Percentiles rank a stretch among this genome's conserved stretches.
These are phyloP conservation scores for Hycleus phaleratus DNA, from an alignment of 1,140 invertebrate species.

Conservation along the genomic window DNA sequence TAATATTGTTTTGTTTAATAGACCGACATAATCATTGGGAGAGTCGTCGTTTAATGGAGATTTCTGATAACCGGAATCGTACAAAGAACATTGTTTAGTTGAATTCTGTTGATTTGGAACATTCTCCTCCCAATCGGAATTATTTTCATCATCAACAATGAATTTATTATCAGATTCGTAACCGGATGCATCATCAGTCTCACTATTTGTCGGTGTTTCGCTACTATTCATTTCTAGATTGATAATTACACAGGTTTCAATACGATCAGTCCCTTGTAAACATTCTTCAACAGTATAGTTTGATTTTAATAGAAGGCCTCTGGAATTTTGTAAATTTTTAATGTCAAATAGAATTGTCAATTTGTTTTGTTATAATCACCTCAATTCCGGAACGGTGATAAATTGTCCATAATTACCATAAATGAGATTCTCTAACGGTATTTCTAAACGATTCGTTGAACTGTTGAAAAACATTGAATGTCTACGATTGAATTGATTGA, in stretches of 20 bases:
- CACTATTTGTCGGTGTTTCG: constrained; percentile 23
- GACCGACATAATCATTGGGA: constrained; percentile 14
- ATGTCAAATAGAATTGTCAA: neutral
- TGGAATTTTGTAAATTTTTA: constrained; percentile 15
- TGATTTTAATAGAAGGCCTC: constrained; percentile 17
- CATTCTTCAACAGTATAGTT: constrained; percentile 32
- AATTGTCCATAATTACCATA: constrained; percentile 31
- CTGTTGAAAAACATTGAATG: constrained; percentile 32
- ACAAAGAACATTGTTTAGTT: constrained; percentile 21
- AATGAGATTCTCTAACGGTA: constrained; percentile 41
- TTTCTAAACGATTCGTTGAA: constrained; percentile 38
- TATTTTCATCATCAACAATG: constrained; percentile 8
- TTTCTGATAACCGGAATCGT: constrained; percentile 48
- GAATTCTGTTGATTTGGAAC: neutral
- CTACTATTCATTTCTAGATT: constrained; percentile 29
- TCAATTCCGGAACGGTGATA: constrained; percentile 31
- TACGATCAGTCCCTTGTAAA: constrained; percentile 15
- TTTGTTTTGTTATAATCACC: constrained; percentile 17
- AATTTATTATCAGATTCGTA: constrained; percentile 20
- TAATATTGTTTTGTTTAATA: neutral
- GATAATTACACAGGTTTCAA: constrained; percentile 26
- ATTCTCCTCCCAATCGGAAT: constrained; percentile 22
- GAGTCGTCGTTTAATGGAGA: constrained; percentile 42
- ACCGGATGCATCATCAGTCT: constrained; percentile 15
- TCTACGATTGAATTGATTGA: constrained; percentile 31